Percentiles rank a stretch among this genome's conserved stretches.
These are phyloP conservation scores for Laticauda colubrina DNA, from an alignment of 2,113 vertebrate genomes.

Conservation along the genomic window DNA sequence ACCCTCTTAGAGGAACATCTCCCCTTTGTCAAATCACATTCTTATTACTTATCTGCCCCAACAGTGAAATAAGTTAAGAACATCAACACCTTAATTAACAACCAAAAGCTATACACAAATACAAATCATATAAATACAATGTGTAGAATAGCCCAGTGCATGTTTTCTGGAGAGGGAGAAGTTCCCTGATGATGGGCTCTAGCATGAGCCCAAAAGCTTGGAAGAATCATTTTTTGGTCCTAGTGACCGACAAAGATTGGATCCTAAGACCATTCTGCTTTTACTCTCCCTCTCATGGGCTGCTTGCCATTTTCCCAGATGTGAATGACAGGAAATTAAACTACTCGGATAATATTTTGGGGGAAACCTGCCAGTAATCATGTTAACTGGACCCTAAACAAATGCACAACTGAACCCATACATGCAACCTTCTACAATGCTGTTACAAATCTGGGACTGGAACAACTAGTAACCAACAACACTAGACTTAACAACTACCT, in stretches of 20 bases:
- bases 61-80: background rate
- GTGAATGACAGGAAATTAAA: background rate
- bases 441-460: too few species aligned
- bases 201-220: background rate
- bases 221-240: background rate
- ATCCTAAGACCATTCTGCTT: background rate
- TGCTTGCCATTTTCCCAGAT: background rate
- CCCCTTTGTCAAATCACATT: background rate
- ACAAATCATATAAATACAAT: too few species aligned
- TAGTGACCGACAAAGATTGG: background rate
- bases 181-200: background rate
- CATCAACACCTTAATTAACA: background rate
- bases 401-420: too few species aligned
- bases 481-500: too few species aligned
- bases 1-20: background rate
- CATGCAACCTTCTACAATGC: too few species aligned
- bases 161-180: background rate
- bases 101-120: background rate
- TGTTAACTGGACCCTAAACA: too few species aligned
- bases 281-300: background rate
- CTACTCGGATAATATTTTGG: background rate
- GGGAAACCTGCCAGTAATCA: background rate
- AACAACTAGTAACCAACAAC: too few species aligned
- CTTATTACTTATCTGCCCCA: background rate
- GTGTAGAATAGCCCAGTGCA: background rate